Evolutionary conservation across 2,113 vertebrate species (phyloP).

Genomic region (Callaeas wilsoni): DNA sequence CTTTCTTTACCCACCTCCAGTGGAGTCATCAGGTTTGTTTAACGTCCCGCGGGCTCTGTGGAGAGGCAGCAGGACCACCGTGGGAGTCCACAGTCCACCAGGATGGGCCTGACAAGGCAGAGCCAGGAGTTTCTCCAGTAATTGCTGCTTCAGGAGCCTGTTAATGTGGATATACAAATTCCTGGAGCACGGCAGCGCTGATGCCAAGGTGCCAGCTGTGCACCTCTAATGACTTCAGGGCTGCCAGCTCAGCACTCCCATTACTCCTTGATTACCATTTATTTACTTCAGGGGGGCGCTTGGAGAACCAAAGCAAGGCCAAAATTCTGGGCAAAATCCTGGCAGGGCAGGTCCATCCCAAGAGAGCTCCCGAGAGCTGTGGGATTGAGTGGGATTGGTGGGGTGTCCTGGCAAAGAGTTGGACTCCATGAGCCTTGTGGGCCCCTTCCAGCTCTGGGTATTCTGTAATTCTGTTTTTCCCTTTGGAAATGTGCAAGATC

Average conservation of each 20-base stretch:
- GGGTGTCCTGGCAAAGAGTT: not conserved
- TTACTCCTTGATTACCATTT: not conserved
- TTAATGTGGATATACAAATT: not conserved
- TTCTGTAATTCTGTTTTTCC: not conserved
- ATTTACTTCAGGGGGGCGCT: not conserved
- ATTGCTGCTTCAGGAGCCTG: not conserved
- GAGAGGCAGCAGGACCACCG: not conserved
- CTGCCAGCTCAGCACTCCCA: not conserved
- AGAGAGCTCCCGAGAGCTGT: not conserved
- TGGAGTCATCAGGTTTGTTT: not conserved
- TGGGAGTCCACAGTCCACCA: rapidly evolving
- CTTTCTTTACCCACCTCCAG: not conserved
- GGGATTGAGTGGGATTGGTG: not conserved
- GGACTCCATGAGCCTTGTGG: rapidly evolving
- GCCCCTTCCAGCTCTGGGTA: not conserved
- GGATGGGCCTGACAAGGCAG: not conserved
- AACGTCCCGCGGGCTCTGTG: not conserved
- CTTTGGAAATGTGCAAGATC: not conserved
- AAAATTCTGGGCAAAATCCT: not conserved
- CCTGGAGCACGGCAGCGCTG: not conserved
- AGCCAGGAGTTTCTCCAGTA: not conserved
- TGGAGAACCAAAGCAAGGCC: not conserved
- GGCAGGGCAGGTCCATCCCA: rapidly evolving
- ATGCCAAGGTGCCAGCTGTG: not conserved
- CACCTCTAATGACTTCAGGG: not conserved